Evolutionary conservation across 2,888 invertebrate genomes (phyloP).

Genomic region (Syrphus vitripennis): DNA sequence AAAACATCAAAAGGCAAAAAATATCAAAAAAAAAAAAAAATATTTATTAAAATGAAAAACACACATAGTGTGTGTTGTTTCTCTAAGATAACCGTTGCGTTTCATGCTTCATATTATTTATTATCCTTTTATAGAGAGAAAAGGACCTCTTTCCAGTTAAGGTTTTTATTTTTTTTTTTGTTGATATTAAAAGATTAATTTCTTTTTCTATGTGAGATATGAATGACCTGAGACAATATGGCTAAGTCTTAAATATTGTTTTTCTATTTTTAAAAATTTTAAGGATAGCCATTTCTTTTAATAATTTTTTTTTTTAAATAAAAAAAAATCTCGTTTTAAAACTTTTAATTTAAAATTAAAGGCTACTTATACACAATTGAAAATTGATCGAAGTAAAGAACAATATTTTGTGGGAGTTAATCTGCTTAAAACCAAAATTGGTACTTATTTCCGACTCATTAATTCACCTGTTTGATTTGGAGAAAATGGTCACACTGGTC

Average conservation of each 20-base stretch:
- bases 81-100: constrained; percentile 11
- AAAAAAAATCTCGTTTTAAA: too few relatives aligned
- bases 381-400: too few relatives aligned
- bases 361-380: too few relatives aligned
- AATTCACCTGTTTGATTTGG: too few relatives aligned
- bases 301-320: too few relatives aligned
- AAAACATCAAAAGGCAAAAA: constrained; percentile 24
- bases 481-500: too few relatives aligned
- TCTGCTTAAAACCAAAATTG: too few relatives aligned
- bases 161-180: not conserved
- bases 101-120: not conserved
- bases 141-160: not conserved
- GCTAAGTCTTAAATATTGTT: not conserved
- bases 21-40: not conserved
- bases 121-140: not conserved
- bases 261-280: not conserved
- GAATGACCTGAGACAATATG: not conserved
- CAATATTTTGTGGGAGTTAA: too few relatives aligned
- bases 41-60: not conserved
- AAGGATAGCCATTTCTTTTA: too few relatives aligned
- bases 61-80: constrained; percentile 21
- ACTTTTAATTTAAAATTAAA: too few relatives aligned
- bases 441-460: too few relatives aligned
- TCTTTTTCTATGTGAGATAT: not conserved
- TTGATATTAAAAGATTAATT: not conserved